Percentiles rank a stretch among this genome's conserved stretches.
Conservation (phyloP, 1,140 invertebrate species). For the Harpegnathos saltator region DNA sequence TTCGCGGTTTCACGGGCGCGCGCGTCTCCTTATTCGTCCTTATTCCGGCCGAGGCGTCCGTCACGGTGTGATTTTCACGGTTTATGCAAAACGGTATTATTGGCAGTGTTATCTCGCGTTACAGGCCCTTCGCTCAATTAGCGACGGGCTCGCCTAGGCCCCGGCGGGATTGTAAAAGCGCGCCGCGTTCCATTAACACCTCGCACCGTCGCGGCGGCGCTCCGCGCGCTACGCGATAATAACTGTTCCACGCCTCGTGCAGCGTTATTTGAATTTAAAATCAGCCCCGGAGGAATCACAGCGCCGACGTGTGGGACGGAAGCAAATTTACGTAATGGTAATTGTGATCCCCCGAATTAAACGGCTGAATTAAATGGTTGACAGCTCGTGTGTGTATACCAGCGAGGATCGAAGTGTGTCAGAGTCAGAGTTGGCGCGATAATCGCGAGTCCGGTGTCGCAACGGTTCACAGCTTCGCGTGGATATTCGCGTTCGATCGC, state of each 20-base stretch:
- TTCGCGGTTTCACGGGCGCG: slow-evolving; percentile 67
- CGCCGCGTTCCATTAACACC: slow-evolving; percentile 42
- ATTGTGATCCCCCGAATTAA: not conserved
- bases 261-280: slow-evolving; percentile 6
- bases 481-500: too few species aligned
- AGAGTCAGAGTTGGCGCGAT: not conserved
- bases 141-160: slow-evolving; percentile 24
- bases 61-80: slow-evolving; percentile 24
- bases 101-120: slow-evolving; percentile 15
- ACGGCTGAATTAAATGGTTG: slow-evolving; percentile 2
- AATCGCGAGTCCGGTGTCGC: too few species aligned
- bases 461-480: too few species aligned
- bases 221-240: not conserved
- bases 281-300: not conserved
- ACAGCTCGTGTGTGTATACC: not conserved
- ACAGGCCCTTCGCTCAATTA: slow-evolving; percentile 29
- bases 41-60: slow-evolving; percentile 50
- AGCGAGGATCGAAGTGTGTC: not conserved
- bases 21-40: slow-evolving; percentile 69
- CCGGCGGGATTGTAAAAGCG: slow-evolving; percentile 7
- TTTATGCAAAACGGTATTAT: slow-evolving; percentile 49
- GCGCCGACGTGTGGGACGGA: not conserved
- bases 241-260: not conserved
- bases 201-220: not conserved
- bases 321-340: not conserved